phyloP scores from a whole-genome alignment of 92 coral and sea anemone species.

The Phymanthus crucifer region DNA sequence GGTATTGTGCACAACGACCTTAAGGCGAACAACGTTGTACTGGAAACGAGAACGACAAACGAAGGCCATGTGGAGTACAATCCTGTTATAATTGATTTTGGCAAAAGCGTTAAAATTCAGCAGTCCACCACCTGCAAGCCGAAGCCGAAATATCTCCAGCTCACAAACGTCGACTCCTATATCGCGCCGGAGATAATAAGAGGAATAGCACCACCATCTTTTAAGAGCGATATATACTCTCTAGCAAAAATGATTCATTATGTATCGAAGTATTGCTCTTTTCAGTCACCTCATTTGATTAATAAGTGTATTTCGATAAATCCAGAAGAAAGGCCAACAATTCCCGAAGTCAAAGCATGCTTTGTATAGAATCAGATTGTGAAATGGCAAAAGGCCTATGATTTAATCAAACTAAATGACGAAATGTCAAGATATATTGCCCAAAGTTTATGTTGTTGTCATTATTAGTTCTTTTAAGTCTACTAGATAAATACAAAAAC shows the following conservation, averaged over 20 bases:
- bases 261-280: constrained; percentile 3
- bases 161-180: background rate
- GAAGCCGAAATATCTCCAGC: background rate
- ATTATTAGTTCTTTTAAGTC: too few species aligned
- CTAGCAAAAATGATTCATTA: background rate
- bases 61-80: constrained; percentile 25
- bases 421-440: too few species aligned
- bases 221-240: constrained; percentile 11
- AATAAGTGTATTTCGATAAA: too few species aligned
- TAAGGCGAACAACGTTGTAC: constrained; percentile 38
- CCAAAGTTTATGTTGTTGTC: too few species aligned
- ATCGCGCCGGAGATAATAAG: constrained; percentile 16
- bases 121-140: background rate
- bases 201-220: background rate
- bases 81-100: constrained; percentile 37
- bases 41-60: too few species aligned
- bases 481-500: too few species aligned
- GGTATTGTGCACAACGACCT: constrained; percentile 25
- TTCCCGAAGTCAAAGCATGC: too few species aligned
- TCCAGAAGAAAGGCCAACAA: too few species aligned
- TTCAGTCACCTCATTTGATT: too few species aligned
- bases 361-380: too few species aligned
- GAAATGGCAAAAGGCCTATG: too few species aligned
- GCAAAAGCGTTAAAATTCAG: constrained; percentile 5
- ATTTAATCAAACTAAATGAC: too few species aligned